Evolutionary conservation across 2,888 invertebrate genomes (phyloP).

Genomic region (Eucriotettix oculatus): DNA sequence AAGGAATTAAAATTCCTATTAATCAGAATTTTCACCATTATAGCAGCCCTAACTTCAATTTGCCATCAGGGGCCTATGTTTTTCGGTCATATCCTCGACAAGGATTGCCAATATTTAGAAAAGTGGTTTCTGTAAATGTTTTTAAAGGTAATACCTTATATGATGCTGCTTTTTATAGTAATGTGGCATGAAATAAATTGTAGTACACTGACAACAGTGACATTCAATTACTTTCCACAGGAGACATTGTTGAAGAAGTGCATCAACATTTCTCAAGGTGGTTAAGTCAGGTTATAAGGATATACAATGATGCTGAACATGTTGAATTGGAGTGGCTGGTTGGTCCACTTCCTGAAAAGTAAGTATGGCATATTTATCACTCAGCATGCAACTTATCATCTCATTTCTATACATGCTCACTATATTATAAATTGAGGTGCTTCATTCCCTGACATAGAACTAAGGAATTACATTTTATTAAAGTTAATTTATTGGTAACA

Average conservation of each 20-base stretch:
- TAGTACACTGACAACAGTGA: no score
- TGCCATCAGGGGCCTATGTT: slow-evolving; percentile 54
- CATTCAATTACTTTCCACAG: slow-evolving; percentile 12
- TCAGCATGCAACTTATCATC: no score
- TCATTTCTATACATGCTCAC: no score
- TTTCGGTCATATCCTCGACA: slow-evolving; percentile 32
- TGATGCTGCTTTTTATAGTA: no score
- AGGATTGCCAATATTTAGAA: no score
- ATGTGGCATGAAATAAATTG: no score
- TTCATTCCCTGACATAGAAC: no score
- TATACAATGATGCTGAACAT: slow-evolving; percentile 27
- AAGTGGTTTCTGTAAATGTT: no score
- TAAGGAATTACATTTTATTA: no score
- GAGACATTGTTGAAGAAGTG: slow-evolving; percentile 38
- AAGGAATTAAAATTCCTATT: slow-evolving; percentile 2
- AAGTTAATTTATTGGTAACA: no score
- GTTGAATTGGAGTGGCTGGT: slow-evolving; percentile 59
- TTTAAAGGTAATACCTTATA: no score
- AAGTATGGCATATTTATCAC: slow-evolving; percentile 17
- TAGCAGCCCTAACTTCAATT: slow-evolving; percentile 26
- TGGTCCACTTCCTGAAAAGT: slow-evolving; percentile 55
- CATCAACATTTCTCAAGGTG: slow-evolving; percentile 41
- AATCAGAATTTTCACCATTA: slow-evolving; percentile 39
- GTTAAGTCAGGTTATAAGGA: slow-evolving; percentile 40
- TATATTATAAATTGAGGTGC: no score